Evolutionary conservation across 2,113 vertebrate species (phyloP).

Genomic region (Numenius arquata): DNA sequence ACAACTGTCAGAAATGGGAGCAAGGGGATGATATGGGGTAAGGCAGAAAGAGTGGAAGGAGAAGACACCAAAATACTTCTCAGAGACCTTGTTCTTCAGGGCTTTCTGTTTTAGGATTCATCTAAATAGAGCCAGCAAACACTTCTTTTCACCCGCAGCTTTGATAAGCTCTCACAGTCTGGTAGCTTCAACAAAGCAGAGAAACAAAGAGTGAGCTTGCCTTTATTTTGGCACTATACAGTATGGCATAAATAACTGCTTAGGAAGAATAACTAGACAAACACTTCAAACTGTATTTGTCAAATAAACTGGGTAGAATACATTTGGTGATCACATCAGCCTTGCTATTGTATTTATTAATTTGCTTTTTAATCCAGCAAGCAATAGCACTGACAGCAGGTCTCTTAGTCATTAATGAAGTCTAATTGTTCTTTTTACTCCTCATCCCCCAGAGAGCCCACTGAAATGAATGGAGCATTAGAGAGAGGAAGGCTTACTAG

Average conservation of each 20-base stretch:
- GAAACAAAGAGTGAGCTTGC: background rate
- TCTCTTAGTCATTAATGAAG: background rate
- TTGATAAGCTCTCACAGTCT: background rate
- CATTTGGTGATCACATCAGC: background rate
- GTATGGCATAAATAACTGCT: background rate
- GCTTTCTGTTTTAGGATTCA: background rate
- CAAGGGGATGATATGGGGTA: background rate
- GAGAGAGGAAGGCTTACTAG: background rate
- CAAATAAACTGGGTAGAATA: background rate
- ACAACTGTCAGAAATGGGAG: background rate
- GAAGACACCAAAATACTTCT: background rate
- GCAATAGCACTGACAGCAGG: background rate
- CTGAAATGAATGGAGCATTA: background rate
- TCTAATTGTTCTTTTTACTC: background rate
- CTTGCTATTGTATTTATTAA: background rate
- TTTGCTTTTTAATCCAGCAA: slow-evolving; percentile 7
- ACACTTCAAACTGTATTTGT: slow-evolving; percentile 16
- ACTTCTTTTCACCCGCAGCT: background rate
- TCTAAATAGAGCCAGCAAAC: background rate
- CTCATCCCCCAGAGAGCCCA: background rate
- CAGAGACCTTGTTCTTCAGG: background rate
- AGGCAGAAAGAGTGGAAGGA: background rate
- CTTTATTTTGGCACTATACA: background rate
- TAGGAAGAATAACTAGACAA: background rate
- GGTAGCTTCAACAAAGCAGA: background rate